Base-by-base conservation (phyloP, 2,797 vertebrate genomes). In the Lagodon rhomboides region DNA sequence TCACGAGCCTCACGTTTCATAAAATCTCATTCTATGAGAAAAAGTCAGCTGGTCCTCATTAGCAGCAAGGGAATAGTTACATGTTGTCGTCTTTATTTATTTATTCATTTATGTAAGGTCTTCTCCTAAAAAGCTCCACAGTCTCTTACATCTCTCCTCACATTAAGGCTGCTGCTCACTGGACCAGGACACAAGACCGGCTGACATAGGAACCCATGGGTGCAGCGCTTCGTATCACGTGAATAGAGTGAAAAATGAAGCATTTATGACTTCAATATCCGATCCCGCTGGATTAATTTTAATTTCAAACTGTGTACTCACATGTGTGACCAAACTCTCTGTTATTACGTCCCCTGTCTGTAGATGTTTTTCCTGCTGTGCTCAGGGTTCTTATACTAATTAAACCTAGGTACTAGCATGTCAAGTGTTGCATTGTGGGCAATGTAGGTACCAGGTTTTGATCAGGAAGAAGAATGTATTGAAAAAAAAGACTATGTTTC, bases 131-230 rank as follows among this genome's bases (percentile, higher is more conserved):
- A 84, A 12, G 61, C 62, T 47, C 64, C 25, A 50, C 55, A 30
- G 60, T 46, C 3, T 30, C 27, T 73, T 44, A 73, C 43, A 71
- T 71, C 25, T 59, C 30, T 47, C n/a, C 63, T 75, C 63, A 23
- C 68, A 63, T 76, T 23, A 77, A 79, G 73, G 79, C 65, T 75
- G 58, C 63, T 84, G 78, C 25, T 79, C 61, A 79, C 3, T 82
- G 73, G 54, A 74, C 73, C 69, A 46, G 59, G 84, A 68, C 27
- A 38, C 11, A 75, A 55, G 38, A 68, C 44, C 3, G 44, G 25
- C 73, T 71, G 56, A 77, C 65, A 68, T 25, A 2, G 38, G 77
- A 16, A 61, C 72, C 53, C 65, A 49, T 70, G 73, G 73, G 20
- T 38, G 58, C 49, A 61, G 56, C 54, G 51, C 50, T 72, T 60